A percentile compares a stretch with the other conserved stretches of the same genome.
Conservation (phyloP, 2,888 invertebrate genomes). For the Ametastegia equiseti region DNA sequence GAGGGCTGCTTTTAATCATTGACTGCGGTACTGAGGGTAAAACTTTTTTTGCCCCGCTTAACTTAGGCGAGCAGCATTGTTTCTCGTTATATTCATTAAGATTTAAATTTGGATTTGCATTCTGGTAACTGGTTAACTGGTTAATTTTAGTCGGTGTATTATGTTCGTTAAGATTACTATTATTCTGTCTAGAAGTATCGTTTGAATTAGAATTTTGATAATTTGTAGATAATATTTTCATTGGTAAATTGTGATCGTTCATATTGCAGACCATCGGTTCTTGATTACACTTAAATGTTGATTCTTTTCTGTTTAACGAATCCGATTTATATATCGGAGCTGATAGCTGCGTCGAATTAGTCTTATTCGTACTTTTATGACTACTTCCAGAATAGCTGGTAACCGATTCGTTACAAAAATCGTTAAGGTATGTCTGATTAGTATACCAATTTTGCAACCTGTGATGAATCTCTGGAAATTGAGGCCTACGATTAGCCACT, state of each 20-base stretch:
- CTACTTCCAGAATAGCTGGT: constrained; percentile 68
- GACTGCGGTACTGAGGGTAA: constrained; percentile 61
- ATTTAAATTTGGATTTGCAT: constrained; percentile 60
- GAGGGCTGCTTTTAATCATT: constrained; percentile 56
- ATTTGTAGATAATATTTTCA: constrained; percentile 60
- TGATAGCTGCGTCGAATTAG: constrained; percentile 68
- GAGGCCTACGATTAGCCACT: constrained; percentile 92
- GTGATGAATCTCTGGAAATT: constrained; percentile 93
- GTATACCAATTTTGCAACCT: constrained; percentile 86
- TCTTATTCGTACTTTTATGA: constrained; percentile 68
- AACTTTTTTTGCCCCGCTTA: constrained; percentile 71
- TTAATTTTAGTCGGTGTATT: constrained; percentile 63
- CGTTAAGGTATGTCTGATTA: constrained; percentile 76
- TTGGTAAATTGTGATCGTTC: constrained; percentile 63
- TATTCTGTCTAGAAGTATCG: constrained; percentile 2
- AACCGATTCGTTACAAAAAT: constrained; percentile 68
- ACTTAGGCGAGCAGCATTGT: constrained; percentile 69
- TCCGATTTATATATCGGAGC: constrained; percentile 66
- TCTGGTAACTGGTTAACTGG: constrained; percentile 57
- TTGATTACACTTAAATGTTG: constrained; percentile 54
- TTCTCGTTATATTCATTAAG: constrained; percentile 66
- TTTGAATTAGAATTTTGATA: constrained; percentile 60
- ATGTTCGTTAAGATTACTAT: constrained; percentile 10
- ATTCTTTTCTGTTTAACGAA: constrained; percentile 56
- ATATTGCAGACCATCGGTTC: constrained; percentile 56